Conservation (phyloP, 2,888 invertebrate genomes). For the Smittia sp. region DNA sequence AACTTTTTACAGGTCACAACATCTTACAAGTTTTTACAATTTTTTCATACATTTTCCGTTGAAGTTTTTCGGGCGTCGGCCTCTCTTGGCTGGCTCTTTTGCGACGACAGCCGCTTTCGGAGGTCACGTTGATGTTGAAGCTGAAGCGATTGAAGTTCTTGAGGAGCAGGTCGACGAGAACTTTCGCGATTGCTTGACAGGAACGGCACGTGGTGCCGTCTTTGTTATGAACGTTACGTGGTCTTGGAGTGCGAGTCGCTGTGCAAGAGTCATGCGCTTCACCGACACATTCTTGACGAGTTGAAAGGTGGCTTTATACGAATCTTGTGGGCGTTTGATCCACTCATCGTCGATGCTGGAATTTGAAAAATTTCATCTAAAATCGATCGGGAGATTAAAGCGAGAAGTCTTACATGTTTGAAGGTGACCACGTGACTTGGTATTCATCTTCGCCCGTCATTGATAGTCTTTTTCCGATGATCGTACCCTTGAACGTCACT, state of each 20-base stretch:
- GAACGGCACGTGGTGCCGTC: background rate
- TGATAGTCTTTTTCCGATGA: slow-evolving; percentile 65
- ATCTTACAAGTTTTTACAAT: slow-evolving; percentile 1
- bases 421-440: slow-evolving; percentile 79
- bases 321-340: slow-evolving; percentile 35
- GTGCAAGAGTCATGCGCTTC: slow-evolving; percentile 28
- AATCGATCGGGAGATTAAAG: background rate
- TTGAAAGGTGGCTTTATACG: slow-evolving; percentile 12
- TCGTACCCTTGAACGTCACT: slow-evolving; percentile 68
- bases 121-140: slow-evolving; percentile 36
- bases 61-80: slow-evolving; percentile 14
- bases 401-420: slow-evolving; percentile 69
- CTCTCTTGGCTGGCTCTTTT: slow-evolving; percentile 14
- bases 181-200: slow-evolving; percentile 18
- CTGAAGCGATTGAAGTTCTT: slow-evolving; percentile 11
- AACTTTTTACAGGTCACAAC: background rate
- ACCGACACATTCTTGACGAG: slow-evolving; percentile 36
- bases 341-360: slow-evolving; percentile 32
- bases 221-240: slow-evolving; percentile 21
- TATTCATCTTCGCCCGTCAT: slow-evolving; percentile 66
- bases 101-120: background rate
- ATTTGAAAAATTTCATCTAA: slow-evolving; percentile 16
- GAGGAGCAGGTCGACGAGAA: slow-evolving; percentile 37
- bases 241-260: slow-evolving; percentile 22
- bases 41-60: background rate